Evolutionary conservation across 1,140 invertebrate species (phyloP).

Genomic region (Anthonomus grandis): DNA sequence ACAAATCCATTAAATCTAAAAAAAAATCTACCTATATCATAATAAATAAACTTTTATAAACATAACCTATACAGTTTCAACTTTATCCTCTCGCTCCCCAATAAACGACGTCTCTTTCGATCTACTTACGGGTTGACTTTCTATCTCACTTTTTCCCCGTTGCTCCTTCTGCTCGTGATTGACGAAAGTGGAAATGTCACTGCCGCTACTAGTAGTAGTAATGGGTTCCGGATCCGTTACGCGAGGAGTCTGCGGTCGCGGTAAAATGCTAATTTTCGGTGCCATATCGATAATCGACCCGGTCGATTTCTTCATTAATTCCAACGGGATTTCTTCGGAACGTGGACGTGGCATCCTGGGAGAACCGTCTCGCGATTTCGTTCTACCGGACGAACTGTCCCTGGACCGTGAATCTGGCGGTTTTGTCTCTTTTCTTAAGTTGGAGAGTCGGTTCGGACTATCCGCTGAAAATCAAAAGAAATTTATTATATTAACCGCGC

Average conservation of each 20-base stretch:
- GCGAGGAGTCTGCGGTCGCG: slow-evolving; percentile 44
- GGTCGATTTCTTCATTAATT: slow-evolving; percentile 54
- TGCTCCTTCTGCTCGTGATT: slow-evolving; percentile 4
- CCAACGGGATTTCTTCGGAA: slow-evolving; percentile 81
- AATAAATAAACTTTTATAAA: slow-evolving; percentile 10
- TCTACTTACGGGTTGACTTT: slow-evolving; percentile 34
- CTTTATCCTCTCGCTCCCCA: slow-evolving; percentile 53
- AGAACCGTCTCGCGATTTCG: slow-evolving; percentile 66
- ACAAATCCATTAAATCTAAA: too few species aligned
- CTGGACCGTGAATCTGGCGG: slow-evolving; percentile 36
- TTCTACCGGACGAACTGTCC: slow-evolving; percentile 44
- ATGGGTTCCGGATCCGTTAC: slow-evolving; percentile 28
- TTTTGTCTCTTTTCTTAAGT: slow-evolving; percentile 33
- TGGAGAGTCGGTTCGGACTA: slow-evolving; percentile 35
- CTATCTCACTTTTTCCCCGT: slow-evolving; percentile 1
- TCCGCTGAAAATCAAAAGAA: slow-evolving; percentile 30
- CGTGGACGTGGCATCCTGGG: slow-evolving; percentile 68
- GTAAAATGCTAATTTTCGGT: slow-evolving; percentile 44
- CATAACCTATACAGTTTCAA: slow-evolving; percentile 64
- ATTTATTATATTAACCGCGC: too few species aligned
- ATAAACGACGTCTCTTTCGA: slow-evolving; percentile 76
- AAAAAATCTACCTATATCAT: neutral
- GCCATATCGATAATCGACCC: slow-evolving; percentile 47
- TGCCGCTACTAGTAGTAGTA: slow-evolving; percentile 6
- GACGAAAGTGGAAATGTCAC: too few species aligned